Evolutionary conservation across 92 coral and sea anemone genomes (phyloP), one percentile per base, ranked within the genome.

Genomic region (Blastomussa wellsi): DNA sequence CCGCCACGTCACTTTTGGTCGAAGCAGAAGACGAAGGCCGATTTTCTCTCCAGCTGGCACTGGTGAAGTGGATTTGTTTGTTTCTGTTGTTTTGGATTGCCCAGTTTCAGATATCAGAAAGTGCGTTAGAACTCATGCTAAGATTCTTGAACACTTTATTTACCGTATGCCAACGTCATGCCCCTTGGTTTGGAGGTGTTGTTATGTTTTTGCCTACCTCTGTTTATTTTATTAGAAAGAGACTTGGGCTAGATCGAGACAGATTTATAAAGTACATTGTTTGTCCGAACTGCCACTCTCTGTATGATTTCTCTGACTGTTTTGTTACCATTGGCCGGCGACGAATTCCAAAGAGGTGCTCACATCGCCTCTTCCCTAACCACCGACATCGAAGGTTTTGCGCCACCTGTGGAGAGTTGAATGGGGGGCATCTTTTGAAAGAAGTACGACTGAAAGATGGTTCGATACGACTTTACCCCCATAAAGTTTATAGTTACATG

Each of bases 21-120:
- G 90, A 74, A 8, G 79, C 51, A 24, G 87, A 75, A 39, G 90
- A 88, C 17, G 75, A 88, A 41, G 64, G 60, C 60, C 1, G 60
- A 53, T 53, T 15, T 53, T 15, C 60, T 16, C 0, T 16, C 5
- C 60, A 53, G 60, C n/a, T 53, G 60, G 22, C 22, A 0, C 60
- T 53, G 22, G 60, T 53, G 60, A 53, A 53, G 60, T 53, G 60
- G 60, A 53, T 53, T 17, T 53, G 60, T 53, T 53, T 53, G 60
- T 53, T 53, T 53, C 22, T 53, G 17, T 53, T 53, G 22, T 53
- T 53, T 17, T 53, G 60, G 60, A 53, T 16, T 15, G 22, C 60
- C 22, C 20, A 17, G 1, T 51, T 51, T 17, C 19, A 51, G 19
- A 51, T 51, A 11, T 51, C 19, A 11, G 57, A 51, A 13, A 51